phyloP scores from a whole-genome alignment of 1,140 invertebrate genomes.

The Atta colombica region DNA sequence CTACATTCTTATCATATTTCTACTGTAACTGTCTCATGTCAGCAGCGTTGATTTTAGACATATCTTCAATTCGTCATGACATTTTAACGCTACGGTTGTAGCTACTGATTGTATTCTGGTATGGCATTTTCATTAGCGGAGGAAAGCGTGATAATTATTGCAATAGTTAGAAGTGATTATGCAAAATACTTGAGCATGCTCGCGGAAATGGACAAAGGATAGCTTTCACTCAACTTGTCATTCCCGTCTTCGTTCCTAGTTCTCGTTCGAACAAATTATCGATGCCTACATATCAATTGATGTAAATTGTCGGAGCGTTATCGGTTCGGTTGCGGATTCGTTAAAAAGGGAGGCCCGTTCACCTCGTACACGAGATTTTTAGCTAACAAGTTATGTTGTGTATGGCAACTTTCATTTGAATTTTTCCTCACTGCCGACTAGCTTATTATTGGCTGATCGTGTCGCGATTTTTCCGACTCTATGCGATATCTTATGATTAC shows the following conservation, averaged over 20 bases:
- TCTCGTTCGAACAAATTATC: background rate
- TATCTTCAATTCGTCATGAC: background rate
- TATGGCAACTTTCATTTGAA: slow-evolving; percentile 68
- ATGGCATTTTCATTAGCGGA: background rate
- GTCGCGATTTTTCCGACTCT: slow-evolving; percentile 49
- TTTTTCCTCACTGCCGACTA: slow-evolving; percentile 59
- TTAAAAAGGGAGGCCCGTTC: slow-evolving; percentile 38
- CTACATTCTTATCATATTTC: background rate
- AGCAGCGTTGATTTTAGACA: background rate
- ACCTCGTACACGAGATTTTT: slow-evolving; percentile 55
- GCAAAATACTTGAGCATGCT: slow-evolving; percentile 28
- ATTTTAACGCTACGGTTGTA: background rate
- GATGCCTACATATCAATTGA: background rate
- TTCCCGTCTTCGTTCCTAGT: background rate
- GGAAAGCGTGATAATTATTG: slow-evolving; percentile 23
- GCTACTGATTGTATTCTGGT: background rate
- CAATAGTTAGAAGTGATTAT: background rate
- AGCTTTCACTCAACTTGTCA: slow-evolving; percentile 29
- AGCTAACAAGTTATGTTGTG: slow-evolving; percentile 25
- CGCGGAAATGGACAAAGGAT: slow-evolving; percentile 18
- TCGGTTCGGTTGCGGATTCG: slow-evolving; percentile 31
- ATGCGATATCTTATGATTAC: background rate
- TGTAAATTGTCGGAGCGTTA: slow-evolving; percentile 31
- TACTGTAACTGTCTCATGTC: background rate
- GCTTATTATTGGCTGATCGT: slow-evolving; percentile 20